phyloP scores from a whole-genome alignment of 2,888 invertebrate genomes.

The Amphipoea oculea region DNA sequence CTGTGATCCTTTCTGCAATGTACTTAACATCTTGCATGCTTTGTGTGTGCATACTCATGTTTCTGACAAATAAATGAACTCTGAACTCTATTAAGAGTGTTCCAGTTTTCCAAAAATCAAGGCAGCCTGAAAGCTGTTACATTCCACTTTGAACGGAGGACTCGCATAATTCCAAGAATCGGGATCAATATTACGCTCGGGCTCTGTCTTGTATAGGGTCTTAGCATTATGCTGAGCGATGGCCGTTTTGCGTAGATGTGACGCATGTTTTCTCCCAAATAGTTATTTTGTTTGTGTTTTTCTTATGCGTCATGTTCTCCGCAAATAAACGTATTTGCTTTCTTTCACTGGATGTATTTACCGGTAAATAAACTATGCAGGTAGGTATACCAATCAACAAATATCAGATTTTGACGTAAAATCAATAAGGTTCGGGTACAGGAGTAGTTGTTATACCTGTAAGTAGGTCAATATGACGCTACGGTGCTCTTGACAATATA shows the following conservation, averaged over 20 bases:
- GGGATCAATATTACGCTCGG: constrained; percentile 19
- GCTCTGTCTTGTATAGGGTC: too few relatives aligned
- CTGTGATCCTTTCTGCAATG: too few relatives aligned
- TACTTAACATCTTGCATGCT: too few relatives aligned
- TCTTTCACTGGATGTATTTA: neutral
- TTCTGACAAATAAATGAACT: too few relatives aligned
- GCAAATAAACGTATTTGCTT: too few relatives aligned
- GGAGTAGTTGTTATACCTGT: constrained; percentile 33
- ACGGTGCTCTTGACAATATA: constrained; percentile 23
- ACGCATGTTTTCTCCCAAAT: too few relatives aligned
- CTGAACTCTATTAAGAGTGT: neutral
- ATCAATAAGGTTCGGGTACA: constrained; percentile 43
- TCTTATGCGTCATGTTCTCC: too few relatives aligned
- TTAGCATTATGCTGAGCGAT: too few relatives aligned
- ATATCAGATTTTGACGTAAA: constrained; percentile 40
- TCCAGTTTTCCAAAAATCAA: constrained; percentile 16
- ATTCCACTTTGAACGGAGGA: neutral
- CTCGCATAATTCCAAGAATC: constrained; percentile 19
- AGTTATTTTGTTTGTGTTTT: too few relatives aligned
- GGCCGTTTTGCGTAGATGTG: too few relatives aligned
- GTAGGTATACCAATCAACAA: constrained; percentile 27
- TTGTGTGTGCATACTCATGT: too few relatives aligned
- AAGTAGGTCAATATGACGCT: constrained; percentile 55
- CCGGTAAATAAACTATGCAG: constrained; percentile 5
- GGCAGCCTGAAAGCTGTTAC: neutral